Percentiles rank a stretch among this genome's conserved stretches.
phyloP scores from a whole-genome alignment of 2,797 vertebrate genomes.

The Chaetophractus vellerosus region DNA sequence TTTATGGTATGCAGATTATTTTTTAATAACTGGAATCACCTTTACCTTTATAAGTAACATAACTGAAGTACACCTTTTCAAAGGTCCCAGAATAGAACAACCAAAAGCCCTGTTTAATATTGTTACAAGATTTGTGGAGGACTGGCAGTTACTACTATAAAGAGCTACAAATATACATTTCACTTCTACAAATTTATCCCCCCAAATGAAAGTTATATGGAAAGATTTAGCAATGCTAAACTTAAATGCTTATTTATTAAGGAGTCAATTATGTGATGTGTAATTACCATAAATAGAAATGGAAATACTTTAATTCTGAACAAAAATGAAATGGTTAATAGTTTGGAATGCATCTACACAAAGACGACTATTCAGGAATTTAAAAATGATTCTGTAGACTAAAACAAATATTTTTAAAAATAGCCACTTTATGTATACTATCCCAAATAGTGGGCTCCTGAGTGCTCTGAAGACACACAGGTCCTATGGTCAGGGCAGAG shows the following conservation, averaged over 20 bases:
- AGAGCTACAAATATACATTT: background rate
- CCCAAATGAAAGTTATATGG: background rate
- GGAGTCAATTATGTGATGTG: background rate
- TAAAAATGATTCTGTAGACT: background rate
- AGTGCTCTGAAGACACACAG: no score
- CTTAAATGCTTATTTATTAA: background rate
- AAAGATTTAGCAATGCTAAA: slow-evolving; percentile 21
- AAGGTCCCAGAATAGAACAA: background rate
- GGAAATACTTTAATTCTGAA: background rate
- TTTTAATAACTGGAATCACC: slow-evolving; percentile 16
- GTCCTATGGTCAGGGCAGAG: no score
- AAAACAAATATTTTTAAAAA: background rate
- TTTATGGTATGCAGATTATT: background rate
- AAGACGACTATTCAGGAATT: background rate
- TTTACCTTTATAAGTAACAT: background rate
- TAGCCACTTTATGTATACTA: background rate
- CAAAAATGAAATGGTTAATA: background rate
- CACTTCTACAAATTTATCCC: background rate
- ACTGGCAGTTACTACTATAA: background rate
- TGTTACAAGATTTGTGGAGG: background rate
- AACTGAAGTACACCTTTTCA: background rate
- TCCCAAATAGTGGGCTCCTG: no score
- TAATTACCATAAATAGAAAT: background rate
- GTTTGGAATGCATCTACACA: background rate
- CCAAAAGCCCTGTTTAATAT: background rate